phyloP scores from a whole-genome alignment of 2,113 vertebrate species.

The Sminthopsis crassicaudata region DNA sequence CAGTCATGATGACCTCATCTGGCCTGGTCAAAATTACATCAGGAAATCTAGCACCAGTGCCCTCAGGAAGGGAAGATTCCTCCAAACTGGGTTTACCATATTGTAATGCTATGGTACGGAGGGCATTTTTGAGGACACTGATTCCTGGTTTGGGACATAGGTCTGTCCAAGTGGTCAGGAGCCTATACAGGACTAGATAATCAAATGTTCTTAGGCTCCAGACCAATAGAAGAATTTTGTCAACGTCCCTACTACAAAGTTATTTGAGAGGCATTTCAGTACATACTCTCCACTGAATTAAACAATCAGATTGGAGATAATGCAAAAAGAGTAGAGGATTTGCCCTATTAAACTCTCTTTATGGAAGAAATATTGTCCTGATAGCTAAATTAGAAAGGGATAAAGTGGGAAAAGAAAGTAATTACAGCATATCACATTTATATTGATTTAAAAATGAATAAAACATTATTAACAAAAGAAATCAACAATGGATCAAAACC shows the following conservation, averaged over 20 bases:
- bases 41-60: background rate
- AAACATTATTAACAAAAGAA: background rate
- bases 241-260: too few species aligned
- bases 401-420: background rate
- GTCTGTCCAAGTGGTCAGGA: background rate
- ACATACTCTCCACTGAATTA: background rate
- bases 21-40: background rate
- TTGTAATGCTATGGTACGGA: background rate
- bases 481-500: background rate
- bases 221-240: too few species aligned
- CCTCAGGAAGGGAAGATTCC: background rate
- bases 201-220: background rate
- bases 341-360: background rate
- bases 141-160: background rate
- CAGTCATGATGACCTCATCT: background rate
- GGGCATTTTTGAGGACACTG: background rate
- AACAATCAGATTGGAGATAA: background rate
- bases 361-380: background rate
- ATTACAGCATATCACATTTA: background rate
- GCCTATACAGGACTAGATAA: background rate
- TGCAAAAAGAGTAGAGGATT: background rate
- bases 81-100: background rate
- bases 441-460: background rate
- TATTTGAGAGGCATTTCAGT: too few species aligned
- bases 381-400: background rate